These are phyloP conservation scores for Lathamus discolor DNA, from an alignment of 2,113 vertebrate species.

Conservation along the genomic window DNA sequence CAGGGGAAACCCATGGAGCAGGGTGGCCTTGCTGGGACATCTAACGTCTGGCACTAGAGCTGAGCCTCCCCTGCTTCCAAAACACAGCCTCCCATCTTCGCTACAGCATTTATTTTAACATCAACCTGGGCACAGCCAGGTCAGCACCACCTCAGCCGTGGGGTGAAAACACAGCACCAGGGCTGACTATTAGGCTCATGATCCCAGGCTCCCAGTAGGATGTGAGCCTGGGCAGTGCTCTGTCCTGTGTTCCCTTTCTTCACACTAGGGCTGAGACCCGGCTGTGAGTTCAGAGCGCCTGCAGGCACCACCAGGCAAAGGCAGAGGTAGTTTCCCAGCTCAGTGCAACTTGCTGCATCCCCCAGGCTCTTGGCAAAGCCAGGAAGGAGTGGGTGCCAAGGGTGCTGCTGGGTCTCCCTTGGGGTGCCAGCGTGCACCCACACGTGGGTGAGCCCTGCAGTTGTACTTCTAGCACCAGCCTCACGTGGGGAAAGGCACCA, in stretches of 20 bases:
- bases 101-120: slow-evolving; percentile 3
- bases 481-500: background rate
- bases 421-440: background rate
- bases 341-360: background rate
- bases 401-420: background rate
- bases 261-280: rapidly evolving
- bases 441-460: background rate
- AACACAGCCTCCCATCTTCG: rapidly evolving
- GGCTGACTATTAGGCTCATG: background rate
- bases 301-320: background rate
- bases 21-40: background rate
- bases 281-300: rapidly evolving
- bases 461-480: background rate
- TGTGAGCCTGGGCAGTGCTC: background rate
- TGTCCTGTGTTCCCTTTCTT: rapidly evolving
- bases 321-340: background rate
- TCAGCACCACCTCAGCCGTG: rapidly evolving
- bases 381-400: background rate
- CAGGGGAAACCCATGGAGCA: background rate
- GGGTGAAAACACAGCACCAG: background rate
- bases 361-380: background rate
- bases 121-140: background rate
- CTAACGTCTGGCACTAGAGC: rapidly evolving
- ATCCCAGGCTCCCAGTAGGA: rapidly evolving
- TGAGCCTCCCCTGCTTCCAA: background rate